Evolutionary conservation across 2,888 invertebrate species (phyloP).

Genomic region (Polydrusus pterygomalis): DNA sequence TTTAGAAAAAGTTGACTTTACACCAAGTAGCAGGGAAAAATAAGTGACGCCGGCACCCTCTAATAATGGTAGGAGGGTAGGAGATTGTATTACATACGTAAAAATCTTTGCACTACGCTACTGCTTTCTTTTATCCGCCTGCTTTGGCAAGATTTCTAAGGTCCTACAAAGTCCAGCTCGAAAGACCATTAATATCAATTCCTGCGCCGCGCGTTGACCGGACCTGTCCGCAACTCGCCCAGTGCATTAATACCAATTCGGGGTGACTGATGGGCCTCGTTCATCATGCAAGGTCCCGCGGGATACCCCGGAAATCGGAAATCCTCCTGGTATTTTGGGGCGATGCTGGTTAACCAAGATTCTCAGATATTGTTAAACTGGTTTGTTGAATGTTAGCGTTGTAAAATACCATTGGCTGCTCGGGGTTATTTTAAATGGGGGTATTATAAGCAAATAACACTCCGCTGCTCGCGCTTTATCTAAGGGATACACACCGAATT

Average conservation of each 20-base stretch:
- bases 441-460: no score
- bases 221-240: slow-evolving; percentile 62
- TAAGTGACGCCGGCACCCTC: no score
- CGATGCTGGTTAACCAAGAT: slow-evolving; percentile 37
- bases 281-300: slow-evolving; percentile 71
- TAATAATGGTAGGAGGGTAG: no score
- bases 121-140: slow-evolving; percentile 60
- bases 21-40: no score
- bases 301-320: slow-evolving; percentile 61
- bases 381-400: background rate
- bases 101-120: slow-evolving; percentile 35
- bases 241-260: slow-evolving; percentile 73
- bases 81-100: no score
- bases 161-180: slow-evolving; percentile 62
- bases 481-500: no score
- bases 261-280: slow-evolving; percentile 71
- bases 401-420: no score
- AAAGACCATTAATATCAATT: slow-evolving; percentile 72
- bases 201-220: slow-evolving; percentile 50
- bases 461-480: no score
- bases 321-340: slow-evolving; percentile 38
- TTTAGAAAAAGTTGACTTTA: no score
- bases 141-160: slow-evolving; percentile 66
- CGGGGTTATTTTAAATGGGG: no score
- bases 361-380: slow-evolving; percentile 6